Percentiles rank a stretch among this genome's conserved stretches.
phyloP scores from a whole-genome alignment of 2,797 vertebrate genomes.

The Sebastes glaucus region DNA sequence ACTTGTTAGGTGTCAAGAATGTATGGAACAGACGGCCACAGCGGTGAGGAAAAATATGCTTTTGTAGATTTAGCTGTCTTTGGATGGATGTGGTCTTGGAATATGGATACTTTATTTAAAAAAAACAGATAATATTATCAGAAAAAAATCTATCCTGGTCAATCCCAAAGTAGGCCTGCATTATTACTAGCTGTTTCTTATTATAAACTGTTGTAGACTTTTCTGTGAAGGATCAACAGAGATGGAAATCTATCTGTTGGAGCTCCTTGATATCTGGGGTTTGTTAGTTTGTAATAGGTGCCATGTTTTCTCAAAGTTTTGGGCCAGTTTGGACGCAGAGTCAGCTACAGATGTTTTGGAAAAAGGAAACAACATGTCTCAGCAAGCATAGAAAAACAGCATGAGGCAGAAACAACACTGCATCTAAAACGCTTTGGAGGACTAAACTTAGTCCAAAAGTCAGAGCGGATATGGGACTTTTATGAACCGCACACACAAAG shows the following conservation, averaged over 20 bases:
- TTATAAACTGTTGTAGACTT: neutral
- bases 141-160: neutral
- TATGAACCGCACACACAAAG: neutral
- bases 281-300: neutral
- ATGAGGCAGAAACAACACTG: neutral
- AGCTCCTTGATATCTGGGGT: neutral
- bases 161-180: neutral
- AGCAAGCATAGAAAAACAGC: neutral
- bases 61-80: neutral
- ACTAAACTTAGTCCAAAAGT: neutral
- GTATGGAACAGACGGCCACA: neutral
- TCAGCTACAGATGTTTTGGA: slow-evolving; percentile 5
- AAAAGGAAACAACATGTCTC: neutral
- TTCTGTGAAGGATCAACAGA: neutral
- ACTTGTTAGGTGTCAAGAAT: neutral
- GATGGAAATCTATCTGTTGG: neutral
- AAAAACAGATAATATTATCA: neutral
- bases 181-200: neutral
- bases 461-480: neutral
- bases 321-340: neutral
- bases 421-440: neutral
- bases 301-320: neutral
- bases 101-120: neutral
- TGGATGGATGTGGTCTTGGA: neutral
- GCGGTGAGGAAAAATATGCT: neutral